Conservation (phyloP, 1,140 invertebrate species). For the Tenebrio molitor region DNA sequence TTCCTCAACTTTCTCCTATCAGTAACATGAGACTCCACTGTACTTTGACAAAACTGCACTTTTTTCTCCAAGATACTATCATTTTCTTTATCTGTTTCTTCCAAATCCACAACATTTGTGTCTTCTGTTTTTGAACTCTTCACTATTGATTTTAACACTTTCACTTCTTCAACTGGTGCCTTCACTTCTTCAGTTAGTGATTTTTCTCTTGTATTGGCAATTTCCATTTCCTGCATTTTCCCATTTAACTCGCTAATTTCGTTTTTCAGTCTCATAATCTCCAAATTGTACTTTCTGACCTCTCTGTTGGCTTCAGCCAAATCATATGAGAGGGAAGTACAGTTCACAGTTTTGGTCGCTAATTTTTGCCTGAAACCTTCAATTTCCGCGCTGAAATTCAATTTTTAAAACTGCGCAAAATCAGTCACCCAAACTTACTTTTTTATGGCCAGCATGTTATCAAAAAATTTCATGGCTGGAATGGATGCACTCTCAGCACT, state of each 20-base stretch:
- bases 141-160: constrained; percentile 8
- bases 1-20: constrained; percentile 12
- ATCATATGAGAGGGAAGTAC: not conserved
- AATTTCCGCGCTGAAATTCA: constrained; percentile 9
- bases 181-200: no score
- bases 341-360: not conserved
- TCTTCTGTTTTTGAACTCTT: not conserved
- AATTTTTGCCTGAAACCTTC: constrained; percentile 2
- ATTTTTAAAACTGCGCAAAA: not conserved
- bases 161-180: no score
- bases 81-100: constrained; percentile 14
- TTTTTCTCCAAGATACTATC: not conserved
- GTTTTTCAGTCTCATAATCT: not conserved
- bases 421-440: not conserved
- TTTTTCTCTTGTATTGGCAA: not conserved
- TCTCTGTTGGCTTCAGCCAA: not conserved
- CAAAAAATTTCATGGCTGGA: not conserved
- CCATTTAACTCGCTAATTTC: not conserved
- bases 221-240: constrained; percentile 10
- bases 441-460: constrained; percentile 2
- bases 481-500: not conserved
- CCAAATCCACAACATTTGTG: not conserved
- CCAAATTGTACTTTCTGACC: not conserved
- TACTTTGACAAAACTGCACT: constrained; percentile 14
- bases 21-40: not conserved